Evolutionary conservation across 92 coral and sea anemone genomes (phyloP).

Genomic region (Anthopleura xanthogrammica): DNA sequence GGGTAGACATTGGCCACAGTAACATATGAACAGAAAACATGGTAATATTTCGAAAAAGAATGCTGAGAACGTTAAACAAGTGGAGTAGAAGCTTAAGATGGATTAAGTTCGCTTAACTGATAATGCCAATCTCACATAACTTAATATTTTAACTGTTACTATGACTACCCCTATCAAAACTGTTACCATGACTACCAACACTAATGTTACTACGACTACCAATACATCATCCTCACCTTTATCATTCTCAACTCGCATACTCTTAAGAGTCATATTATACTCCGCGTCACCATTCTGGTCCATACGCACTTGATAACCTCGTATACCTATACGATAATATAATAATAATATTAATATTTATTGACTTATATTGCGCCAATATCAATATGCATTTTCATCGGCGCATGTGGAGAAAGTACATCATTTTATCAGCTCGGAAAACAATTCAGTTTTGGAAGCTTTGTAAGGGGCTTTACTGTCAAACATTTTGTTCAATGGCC

Average conservation of each 20-base stretch:
- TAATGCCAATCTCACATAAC: not conserved
- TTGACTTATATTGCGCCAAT: too few species aligned
- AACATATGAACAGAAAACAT: too few species aligned
- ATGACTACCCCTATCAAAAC: not conserved
- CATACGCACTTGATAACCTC: conserved; percentile 83
- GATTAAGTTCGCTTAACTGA: not conserved
- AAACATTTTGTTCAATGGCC: not conserved
- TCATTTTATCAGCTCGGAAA: not conserved
- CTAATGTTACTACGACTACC: not conserved
- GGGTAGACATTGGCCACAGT: too few species aligned
- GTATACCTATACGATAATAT: conserved; percentile 60
- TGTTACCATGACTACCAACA: not conserved
- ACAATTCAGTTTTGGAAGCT: not conserved
- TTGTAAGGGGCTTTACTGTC: not conserved
- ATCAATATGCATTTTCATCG: too few species aligned
- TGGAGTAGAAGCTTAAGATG: too few species aligned
- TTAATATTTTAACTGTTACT: not conserved
- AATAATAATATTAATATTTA: too few species aligned
- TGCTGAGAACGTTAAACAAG: too few species aligned
- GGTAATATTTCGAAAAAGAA: too few species aligned
- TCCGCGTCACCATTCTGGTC: conserved; percentile 80
- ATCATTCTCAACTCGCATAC: not conserved
- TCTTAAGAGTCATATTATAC: conserved; percentile 64
- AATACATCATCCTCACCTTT: not conserved
- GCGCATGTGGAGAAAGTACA: not conserved